Evolutionary conservation across 2,888 invertebrate species (phyloP).

Genomic region (Microctonus brassicae): DNA sequence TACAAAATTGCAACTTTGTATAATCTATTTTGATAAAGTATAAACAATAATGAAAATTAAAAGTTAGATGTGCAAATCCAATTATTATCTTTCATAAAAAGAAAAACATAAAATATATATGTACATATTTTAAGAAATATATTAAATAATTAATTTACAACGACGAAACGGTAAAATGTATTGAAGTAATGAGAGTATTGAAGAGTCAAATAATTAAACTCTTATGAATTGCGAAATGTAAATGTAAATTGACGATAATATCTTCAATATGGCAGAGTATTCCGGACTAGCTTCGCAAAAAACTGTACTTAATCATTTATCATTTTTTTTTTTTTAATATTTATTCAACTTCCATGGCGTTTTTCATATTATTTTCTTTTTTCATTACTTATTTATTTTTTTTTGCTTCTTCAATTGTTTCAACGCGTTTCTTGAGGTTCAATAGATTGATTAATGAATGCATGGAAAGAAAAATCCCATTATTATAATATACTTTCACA

Average conservation of each 20-base stretch:
- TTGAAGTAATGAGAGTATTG: slow-evolving; percentile 33
- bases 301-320: slow-evolving; percentile 30
- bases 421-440: slow-evolving; percentile 14
- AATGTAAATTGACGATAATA: slow-evolving; percentile 49
- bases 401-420: slow-evolving; percentile 38
- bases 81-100: not conserved
- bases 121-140: slow-evolving; percentile 30
- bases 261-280: slow-evolving; percentile 54
- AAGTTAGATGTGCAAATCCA: not conserved
- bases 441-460: slow-evolving; percentile 23
- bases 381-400: slow-evolving; percentile 15
- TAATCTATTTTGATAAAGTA: not conserved
- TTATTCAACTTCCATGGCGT: slow-evolving; percentile 7
- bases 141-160: slow-evolving; percentile 29
- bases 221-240: slow-evolving; percentile 38
- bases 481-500: slow-evolving; percentile 52
- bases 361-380: not conserved
- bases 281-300: slow-evolving; percentile 55
- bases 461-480: slow-evolving; percentile 19
- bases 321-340: slow-evolving; percentile 23
- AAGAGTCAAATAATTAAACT: not conserved
- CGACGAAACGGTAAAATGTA: slow-evolving; percentile 43
- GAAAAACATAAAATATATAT: slow-evolving; percentile 1
- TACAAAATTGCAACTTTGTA: not conserved
- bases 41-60: not conserved